A percentile compares a stretch with the other conserved stretches of the same genome.
Conservation (phyloP, 2,797 vertebrate genomes). For the Myotis findleyi region DNA sequence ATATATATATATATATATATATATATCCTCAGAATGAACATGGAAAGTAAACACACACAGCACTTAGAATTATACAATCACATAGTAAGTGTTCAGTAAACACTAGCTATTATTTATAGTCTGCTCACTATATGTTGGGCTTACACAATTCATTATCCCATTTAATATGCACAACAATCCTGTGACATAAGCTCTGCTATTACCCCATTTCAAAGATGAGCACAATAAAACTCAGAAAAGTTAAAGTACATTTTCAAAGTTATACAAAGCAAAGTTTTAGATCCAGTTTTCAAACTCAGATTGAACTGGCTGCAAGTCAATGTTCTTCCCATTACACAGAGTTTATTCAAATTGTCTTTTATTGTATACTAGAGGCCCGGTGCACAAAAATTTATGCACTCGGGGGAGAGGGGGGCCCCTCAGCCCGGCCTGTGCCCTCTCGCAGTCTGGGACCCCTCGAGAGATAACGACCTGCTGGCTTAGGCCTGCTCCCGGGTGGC, state of each 20-base stretch:
- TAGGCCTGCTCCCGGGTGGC: no score
- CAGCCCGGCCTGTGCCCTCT: no score
- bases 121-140: not conserved
- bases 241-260: not conserved
- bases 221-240: not conserved
- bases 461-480: no score
- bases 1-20: not conserved
- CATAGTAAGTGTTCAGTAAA: not conserved
- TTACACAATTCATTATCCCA: not conserved
- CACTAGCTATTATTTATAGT: slow-evolving; percentile 16
- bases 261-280: slow-evolving; percentile 19
- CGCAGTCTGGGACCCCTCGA: no score
- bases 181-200: not conserved
- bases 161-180: not conserved
- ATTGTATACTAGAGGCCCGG: not conserved
- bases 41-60: not conserved
- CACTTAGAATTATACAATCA: not conserved
- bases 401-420: no score
- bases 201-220: not conserved
- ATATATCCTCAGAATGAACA: not conserved
- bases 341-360: slow-evolving; percentile 3
- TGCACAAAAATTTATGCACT: no score
- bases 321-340: not conserved
- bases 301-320: not conserved
- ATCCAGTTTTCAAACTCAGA: slow-evolving; percentile 7